Percentiles rank a stretch among this genome's conserved stretches.
phyloP scores from a whole-genome alignment of 37 sponge, comb jelly and placozoan genomes.

The Agelas oroides region DNA sequence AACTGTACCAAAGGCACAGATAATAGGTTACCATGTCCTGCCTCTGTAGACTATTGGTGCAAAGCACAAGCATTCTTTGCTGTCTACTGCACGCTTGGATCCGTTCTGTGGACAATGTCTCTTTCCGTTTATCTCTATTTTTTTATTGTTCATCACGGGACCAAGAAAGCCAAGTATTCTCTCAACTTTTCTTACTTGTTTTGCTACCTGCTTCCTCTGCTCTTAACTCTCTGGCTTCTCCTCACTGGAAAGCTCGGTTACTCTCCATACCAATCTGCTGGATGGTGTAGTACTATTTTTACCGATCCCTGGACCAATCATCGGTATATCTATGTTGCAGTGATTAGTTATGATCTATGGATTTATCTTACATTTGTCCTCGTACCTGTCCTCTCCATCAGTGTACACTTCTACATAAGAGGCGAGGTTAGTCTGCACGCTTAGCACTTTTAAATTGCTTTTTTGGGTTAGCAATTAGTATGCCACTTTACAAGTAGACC shows the following conservation, averaged over 20 bases:
- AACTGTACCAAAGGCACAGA: too few relatives aligned
- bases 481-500: too few relatives aligned
- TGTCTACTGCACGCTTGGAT: slow-evolving; percentile 35
- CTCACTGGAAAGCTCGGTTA: slow-evolving; percentile 50
- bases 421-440: slow-evolving; percentile 25
- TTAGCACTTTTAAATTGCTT: too few relatives aligned
- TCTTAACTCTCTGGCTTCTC: slow-evolving; percentile 53
- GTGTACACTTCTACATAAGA: slow-evolving; percentile 27
- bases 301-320: neutral
- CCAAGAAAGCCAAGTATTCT: neutral
- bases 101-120: slow-evolving; percentile 47
- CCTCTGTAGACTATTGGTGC: slow-evolving; percentile 12
- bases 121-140: slow-evolving; percentile 56
- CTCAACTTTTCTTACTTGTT: slow-evolving; percentile 21
- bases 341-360: slow-evolving; percentile 61
- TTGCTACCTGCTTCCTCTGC: slow-evolving; percentile 63
- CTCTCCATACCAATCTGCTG: slow-evolving; percentile 72
- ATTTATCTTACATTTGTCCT: slow-evolving; percentile 49
- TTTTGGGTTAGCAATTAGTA: too few relatives aligned
- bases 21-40: neutral
- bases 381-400: slow-evolving; percentile 33
- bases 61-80: slow-evolving; percentile 44
- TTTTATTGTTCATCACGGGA: slow-evolving; percentile 15
- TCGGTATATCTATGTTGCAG: neutral
- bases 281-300: slow-evolving; percentile 69